Conservation (phyloP, 2,113 vertebrate genomes). For the Ellobius talpinus region DNA sequence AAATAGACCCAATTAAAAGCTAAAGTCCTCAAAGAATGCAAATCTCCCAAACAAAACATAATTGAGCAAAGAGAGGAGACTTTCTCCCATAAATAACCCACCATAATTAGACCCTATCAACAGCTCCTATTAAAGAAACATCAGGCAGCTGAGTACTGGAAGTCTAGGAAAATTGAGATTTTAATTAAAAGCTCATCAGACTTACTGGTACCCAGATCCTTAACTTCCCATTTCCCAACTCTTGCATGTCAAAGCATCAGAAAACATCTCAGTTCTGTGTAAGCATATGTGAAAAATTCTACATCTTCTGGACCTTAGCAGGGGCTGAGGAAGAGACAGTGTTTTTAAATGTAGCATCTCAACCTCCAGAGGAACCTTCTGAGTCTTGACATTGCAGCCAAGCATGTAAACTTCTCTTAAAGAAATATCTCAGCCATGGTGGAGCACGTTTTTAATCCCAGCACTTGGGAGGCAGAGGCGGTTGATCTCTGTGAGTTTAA, state of each 20-base stretch:
- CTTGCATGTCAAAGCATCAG: slow-evolving; percentile 43
- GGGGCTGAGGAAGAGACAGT: background rate
- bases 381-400: background rate
- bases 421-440: background rate
- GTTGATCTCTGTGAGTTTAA: background rate
- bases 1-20: slow-evolving; percentile 77
- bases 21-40: slow-evolving; percentile 64
- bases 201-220: slow-evolving; percentile 68
- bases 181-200: slow-evolving; percentile 83
- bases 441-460: background rate
- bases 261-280: slow-evolving; percentile 39
- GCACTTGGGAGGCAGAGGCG: background rate
- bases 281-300: slow-evolving; percentile 50
- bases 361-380: background rate
- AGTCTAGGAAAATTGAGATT: slow-evolving; percentile 81
- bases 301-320: background rate
- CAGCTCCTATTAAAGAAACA: slow-evolving; percentile 82
- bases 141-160: slow-evolving; percentile 76
- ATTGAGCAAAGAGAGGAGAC: slow-evolving; percentile 80
- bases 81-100: slow-evolving; percentile 80
- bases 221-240: slow-evolving; percentile 63
- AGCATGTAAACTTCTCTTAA: background rate
- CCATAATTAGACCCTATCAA: slow-evolving; percentile 79
- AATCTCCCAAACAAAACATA: slow-evolving; percentile 81
- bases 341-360: background rate